Evolutionary conservation across 2,888 invertebrate genomes (phyloP).

Genomic region (Gymnoscelis rufifasciata): DNA sequence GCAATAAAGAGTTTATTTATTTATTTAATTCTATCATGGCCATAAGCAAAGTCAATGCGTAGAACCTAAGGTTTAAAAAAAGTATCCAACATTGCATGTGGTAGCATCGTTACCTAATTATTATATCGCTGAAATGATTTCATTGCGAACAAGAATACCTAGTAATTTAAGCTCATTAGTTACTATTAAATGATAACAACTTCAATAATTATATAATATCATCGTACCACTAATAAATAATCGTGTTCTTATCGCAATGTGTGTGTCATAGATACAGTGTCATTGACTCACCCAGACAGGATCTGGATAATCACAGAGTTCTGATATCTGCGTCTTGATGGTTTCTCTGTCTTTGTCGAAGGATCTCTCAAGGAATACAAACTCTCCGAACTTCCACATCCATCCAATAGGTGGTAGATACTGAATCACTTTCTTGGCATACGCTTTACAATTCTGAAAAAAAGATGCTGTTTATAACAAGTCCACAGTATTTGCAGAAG

Average conservation of each 20-base stretch:
- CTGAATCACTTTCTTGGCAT: constrained; percentile 94
- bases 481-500: too few relatives aligned
- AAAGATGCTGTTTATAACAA: constrained; percentile 13
- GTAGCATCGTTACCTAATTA: too few relatives aligned
- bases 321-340: constrained; percentile 87
- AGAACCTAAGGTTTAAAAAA: too few relatives aligned
- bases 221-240: constrained; percentile 3
- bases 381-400: constrained; percentile 97
- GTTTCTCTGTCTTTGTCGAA: constrained; percentile 94
- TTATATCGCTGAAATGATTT: too few relatives aligned
- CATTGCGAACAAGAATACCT: too few relatives aligned
- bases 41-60: too few relatives aligned
- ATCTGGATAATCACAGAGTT: constrained; percentile 92
- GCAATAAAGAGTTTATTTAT: too few relatives aligned
- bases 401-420: constrained; percentile 96
- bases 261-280: constrained; percentile 10
- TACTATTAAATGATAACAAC: too few relatives aligned
- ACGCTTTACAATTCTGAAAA: constrained; percentile 94
- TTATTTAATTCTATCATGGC: too few relatives aligned
- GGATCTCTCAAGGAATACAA: constrained; percentile 94
- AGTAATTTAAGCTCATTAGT: too few relatives aligned
- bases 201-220: background rate
- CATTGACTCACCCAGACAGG: constrained; percentile 87
- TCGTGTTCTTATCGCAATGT: constrained; percentile 4
- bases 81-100: too few relatives aligned